Percentiles rank a stretch among this genome's conserved stretches.
phyloP scores from a whole-genome alignment of 2,888 invertebrate genomes.

The Acrobasis consociella region DNA sequence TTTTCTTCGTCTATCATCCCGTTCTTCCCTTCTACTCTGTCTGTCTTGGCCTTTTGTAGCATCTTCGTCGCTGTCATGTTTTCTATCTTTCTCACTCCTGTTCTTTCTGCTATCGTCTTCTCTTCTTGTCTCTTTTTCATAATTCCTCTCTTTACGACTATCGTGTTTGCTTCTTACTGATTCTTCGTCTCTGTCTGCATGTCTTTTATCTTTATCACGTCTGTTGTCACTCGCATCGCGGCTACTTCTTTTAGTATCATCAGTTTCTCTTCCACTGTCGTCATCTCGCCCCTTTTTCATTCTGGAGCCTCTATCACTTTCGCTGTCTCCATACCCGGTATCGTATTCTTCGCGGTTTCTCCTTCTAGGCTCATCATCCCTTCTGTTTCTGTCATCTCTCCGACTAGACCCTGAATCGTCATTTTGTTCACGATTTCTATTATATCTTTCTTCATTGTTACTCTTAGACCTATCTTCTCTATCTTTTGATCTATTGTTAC shows the following conservation, averaged over 20 bases:
- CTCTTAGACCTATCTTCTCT: conserved; percentile 24
- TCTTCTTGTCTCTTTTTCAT: conserved; percentile 25
- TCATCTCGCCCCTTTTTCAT: conserved; percentile 26
- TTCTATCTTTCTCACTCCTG: conserved; percentile 32
- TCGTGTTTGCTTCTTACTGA: conserved; percentile 27
- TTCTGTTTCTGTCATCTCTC: conserved; percentile 27
- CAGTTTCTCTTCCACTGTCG: conserved; percentile 29
- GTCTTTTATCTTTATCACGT: conserved; percentile 30
- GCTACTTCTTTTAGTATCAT: conserved; percentile 30
- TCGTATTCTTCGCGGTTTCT: conserved; percentile 29
- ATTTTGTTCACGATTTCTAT: conserved; percentile 14
- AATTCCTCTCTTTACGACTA: conserved; percentile 24
- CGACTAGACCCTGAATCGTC: conserved; percentile 18
- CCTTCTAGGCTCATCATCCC: conserved; percentile 30
- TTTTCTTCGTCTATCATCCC: conserved; percentile 25
- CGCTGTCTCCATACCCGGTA: conserved; percentile 24
- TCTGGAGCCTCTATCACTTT: conserved; percentile 28
- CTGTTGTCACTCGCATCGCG: conserved; percentile 26
- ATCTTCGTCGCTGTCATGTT: conserved; percentile 30
- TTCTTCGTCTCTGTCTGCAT: conserved; percentile 24
- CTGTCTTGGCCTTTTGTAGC: conserved; percentile 26
- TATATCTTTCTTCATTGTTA: conserved; percentile 23
- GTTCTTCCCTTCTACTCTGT: conserved; percentile 25
- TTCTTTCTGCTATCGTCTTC: conserved; percentile 31
- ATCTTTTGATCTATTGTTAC: conserved; percentile 19